Evolutionary conservation across 2,888 invertebrate genomes (phyloP), one percentile per base, ranked within the genome.

Genomic region (Drosophila tanythrix): DNA sequence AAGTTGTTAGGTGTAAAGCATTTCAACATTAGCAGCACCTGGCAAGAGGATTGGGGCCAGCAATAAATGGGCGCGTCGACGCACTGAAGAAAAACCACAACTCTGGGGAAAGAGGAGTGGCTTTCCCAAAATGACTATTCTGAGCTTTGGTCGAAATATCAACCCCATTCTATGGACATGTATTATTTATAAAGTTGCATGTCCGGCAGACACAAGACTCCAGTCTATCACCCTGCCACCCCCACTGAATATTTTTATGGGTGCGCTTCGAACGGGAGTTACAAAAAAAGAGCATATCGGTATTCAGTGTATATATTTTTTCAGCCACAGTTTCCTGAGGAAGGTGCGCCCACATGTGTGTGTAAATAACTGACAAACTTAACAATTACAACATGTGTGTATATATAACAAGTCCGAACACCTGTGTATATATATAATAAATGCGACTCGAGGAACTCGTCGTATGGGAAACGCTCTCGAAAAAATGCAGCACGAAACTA

Each of bases 161-260:
- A 72, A 68, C 63, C 76, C 58, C 70, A 67, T 82, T 80, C 82
- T 82, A 67, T 74, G 74, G 62, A 48, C 50, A 61, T 73, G 29
- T 70, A 76, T 56, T 68, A 83, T 86, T 83, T 83, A 87, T 87
- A 75, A 61, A 83, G 78, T 83, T 84, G 83, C 81, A 87, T 81
- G 88, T 76, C 71, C 71, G 43, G 46, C 61, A 61, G 74, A 15
- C 62, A 66, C 48, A 29, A 52, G 46, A 43, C 48, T 56, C 27
- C 31, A 40, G 21, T 68, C 50, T 57, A 29, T 50, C 67, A 18
- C 13, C 31, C 25, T 15, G 15, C 29, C 48, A 27, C n/a, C 65
- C 13, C 52, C 13, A 15, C 48, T 50, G 3, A n/a, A 27, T 36
- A 31, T 5, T 51, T 40, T 29, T 46, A 25, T 66, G 29, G 52